Evolutionary conservation across 1,140 invertebrate genomes (phyloP).

Genomic region (Papilio glaucus): DNA sequence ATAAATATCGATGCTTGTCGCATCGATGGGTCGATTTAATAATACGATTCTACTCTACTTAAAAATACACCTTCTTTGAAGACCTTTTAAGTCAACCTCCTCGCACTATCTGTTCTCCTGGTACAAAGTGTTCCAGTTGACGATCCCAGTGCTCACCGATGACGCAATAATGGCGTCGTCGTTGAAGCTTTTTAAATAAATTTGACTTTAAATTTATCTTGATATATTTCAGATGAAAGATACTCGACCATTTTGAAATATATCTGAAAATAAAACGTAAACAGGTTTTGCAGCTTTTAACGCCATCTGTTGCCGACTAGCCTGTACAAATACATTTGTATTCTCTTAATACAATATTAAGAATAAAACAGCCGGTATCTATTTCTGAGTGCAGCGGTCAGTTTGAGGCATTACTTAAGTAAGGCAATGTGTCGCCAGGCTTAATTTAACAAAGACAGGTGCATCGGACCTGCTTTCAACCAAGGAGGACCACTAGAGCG

Average conservation of each 20-base stretch:
- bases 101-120: constrained; percentile 58
- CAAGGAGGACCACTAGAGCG: constrained; percentile 74
- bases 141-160: constrained; percentile 67
- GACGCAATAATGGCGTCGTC: constrained; percentile 42
- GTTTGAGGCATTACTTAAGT: constrained; percentile 67
- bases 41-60: constrained; percentile 28
- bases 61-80: constrained; percentile 30
- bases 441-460: constrained; percentile 78
- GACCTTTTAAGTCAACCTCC: constrained; percentile 47
- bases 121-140: constrained; percentile 80
- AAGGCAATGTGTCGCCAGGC: constrained; percentile 69
- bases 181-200: constrained; percentile 18
- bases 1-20: background rate
- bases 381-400: constrained; percentile 45
- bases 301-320: constrained; percentile 75
- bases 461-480: constrained; percentile 55
- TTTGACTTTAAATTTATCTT: background rate
- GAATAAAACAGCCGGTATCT: constrained; percentile 14
- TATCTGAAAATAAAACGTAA: constrained; percentile 37
- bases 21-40: constrained; percentile 20
- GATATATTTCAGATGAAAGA: constrained; percentile 26
- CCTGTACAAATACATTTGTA: constrained; percentile 43
- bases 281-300: constrained; percentile 37
- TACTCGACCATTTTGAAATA: constrained; percentile 25
- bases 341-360: too few species aligned